These are phyloP conservation scores for Pelmatolapia mariae DNA, from an alignment of 2,113 vertebrate genomes.

Conservation along the genomic window DNA sequence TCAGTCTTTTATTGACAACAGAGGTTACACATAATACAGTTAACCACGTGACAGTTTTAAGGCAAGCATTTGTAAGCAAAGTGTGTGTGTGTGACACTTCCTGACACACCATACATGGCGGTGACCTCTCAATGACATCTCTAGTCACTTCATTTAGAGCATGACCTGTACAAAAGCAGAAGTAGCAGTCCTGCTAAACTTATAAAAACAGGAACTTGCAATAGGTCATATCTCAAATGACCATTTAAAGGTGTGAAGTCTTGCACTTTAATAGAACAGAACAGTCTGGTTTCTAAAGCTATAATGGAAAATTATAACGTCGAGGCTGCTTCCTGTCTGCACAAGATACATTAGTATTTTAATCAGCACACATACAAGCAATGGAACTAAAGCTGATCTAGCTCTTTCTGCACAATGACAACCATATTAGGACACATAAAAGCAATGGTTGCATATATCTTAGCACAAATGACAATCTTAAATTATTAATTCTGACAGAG, in stretches of 20 bases:
- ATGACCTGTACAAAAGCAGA: not conserved
- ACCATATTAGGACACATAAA: rapidly evolving
- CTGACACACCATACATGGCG: not conserved
- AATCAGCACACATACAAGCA: not conserved
- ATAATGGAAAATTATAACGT: no score
- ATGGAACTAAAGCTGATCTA: not conserved
- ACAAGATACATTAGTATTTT: not conserved
- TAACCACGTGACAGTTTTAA: not conserved
- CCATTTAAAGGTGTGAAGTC: not conserved
- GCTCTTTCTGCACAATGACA: not conserved
- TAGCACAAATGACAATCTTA: not conserved
- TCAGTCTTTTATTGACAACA: not conserved
- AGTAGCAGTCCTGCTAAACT: not conserved
- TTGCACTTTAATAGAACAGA: not conserved
- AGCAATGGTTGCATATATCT: not conserved
- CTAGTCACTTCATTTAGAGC: rapidly evolving
- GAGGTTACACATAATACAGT: not conserved
- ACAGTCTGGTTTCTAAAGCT: not conserved
- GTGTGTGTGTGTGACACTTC: not conserved
- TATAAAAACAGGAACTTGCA: no score
- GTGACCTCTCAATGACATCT: not conserved
- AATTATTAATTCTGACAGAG: not conserved
- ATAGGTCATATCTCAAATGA: not conserved
- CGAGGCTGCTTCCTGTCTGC: not conserved
- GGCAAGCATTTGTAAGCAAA: not conserved